Conservation (phyloP, 2,888 invertebrate genomes). For the Onchidella celtica region DNA sequence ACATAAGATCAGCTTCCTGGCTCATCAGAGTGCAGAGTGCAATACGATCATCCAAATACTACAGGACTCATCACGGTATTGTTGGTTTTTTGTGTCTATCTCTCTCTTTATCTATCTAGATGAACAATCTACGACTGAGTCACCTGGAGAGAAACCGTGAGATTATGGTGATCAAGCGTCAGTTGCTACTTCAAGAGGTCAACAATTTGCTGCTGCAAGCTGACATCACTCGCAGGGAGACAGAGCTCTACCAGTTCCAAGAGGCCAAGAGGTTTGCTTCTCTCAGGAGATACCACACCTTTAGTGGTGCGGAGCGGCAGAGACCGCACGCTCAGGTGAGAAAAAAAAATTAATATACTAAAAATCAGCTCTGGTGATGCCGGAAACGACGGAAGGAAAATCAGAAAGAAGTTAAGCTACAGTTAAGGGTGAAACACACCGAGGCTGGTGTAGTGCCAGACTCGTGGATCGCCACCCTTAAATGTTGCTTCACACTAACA, state of each 20-base stretch:
- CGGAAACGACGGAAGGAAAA: too few relatives aligned
- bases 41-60: too few relatives aligned
- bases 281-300: slow-evolving; percentile 75
- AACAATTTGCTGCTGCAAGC: slow-evolving; percentile 76
- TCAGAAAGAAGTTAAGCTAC: too few relatives aligned
- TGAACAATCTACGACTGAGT: slow-evolving; percentile 75
- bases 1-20: too few relatives aligned
- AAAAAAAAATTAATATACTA: background rate
- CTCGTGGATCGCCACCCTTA: too few relatives aligned
- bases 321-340: slow-evolving; percentile 39
- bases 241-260: slow-evolving; percentile 72
- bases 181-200: slow-evolving; percentile 77
- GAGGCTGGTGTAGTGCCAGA: too few relatives aligned
- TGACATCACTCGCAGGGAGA: slow-evolving; percentile 73
- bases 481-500: too few relatives aligned
- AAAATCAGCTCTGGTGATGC: background rate
- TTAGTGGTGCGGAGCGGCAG: slow-evolving; percentile 67
- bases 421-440: too few relatives aligned
- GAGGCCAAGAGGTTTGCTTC: slow-evolving; percentile 65
- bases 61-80: too few relatives aligned
- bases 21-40: too few relatives aligned
- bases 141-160: slow-evolving; percentile 76
- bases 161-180: slow-evolving; percentile 77
- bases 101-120: too few relatives aligned
- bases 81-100: too few relatives aligned